Percentiles rank a stretch among this genome's conserved stretches.
Evolutionary conservation across 23 tunicate genomes (phyloP).

Genomic region (Diplosoma virens): DNA sequence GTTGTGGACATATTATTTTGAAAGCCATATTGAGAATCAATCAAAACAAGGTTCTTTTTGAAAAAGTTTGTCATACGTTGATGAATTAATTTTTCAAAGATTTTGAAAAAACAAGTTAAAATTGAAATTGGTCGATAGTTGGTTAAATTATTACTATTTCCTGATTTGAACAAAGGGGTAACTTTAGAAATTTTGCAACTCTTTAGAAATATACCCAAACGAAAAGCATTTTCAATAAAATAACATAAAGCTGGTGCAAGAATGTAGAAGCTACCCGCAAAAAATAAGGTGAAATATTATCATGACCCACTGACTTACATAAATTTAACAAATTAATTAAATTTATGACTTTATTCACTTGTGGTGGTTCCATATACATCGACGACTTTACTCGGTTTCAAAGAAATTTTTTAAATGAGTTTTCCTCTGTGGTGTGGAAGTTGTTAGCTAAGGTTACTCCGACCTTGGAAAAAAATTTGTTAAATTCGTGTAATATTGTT

Average conservation of each 20-base stretch:
- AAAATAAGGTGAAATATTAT: neutral
- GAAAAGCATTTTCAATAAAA: neutral
- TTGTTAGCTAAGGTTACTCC: neutral
- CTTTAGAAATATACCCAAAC: neutral
- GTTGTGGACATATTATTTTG: neutral
- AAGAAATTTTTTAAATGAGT: neutral
- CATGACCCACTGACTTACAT: neutral
- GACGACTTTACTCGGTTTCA: neutral
- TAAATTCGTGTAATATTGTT: neutral
- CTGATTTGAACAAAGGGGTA: constrained; percentile 1
- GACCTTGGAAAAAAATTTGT: neutral
- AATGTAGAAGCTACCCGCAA: neutral
- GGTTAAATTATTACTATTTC: neutral
- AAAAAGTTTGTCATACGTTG: neutral
- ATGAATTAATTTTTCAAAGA: neutral
- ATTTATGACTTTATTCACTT: neutral
- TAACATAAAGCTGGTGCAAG: neutral
- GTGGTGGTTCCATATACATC: neutral
- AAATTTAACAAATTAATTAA: neutral
- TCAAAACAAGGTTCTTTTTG: neutral
- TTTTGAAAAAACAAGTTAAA: constrained; percentile 5
- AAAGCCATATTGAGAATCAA: neutral
- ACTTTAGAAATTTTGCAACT: neutral
- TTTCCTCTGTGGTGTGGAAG: neutral
- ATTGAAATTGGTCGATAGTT: constrained; percentile 19